Evolutionary conservation across 2,888 invertebrate species (phyloP), one percentile per base, ranked within the genome.

Genomic region (Seira musarum): DNA sequence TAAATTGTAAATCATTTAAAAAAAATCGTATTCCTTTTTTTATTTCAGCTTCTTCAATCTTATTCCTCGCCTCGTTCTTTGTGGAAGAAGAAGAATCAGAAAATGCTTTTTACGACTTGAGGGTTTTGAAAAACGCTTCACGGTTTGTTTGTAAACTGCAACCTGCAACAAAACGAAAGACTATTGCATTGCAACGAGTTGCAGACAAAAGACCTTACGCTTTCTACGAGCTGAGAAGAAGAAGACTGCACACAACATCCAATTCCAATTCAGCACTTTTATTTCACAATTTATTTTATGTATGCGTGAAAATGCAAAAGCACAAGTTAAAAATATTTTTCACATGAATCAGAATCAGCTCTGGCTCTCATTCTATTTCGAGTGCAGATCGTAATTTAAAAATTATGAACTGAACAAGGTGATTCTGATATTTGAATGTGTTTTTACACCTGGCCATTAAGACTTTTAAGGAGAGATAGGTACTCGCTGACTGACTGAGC

Each of bases 361-460:
- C n/a, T n/a, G n/a, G n/a, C n/a, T n/a, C n/a, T n/a, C n/a, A n/a
- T n/a, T n/a, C n/a, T n/a, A n/a, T n/a, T 30, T 30, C 30, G 30
- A 2, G 2, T 8, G 30, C 30, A 30, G 30, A 17, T 17, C 2
- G 53, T 17, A 53, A 53, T 53, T 53, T 53, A 15, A 53, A 13
- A 53, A 53, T 53, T 53, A 53, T 53, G 53, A 53, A 8, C 40
- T 40, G 40, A 13, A n/a, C n/a, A n/a, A 30, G 30, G 30, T 53
- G 30, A 53, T 53, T 53, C 13, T 53, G 53, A 30, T n/a, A 40
- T 30, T 30, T 53, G 8, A 13, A 53, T n/a, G 53, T 15, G 53
- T 53, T 15, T 53, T 53, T 53, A 17, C 53, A 53, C 53, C 17
- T 53, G 53, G 53, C 53, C 53, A 53, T 53, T 53, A 53, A 13